A percentile compares a stretch with the other conserved stretches of the same genome.
Evolutionary conservation across 1,140 invertebrate species (phyloP).

Genomic region (Calliopsis andreniformis): DNA sequence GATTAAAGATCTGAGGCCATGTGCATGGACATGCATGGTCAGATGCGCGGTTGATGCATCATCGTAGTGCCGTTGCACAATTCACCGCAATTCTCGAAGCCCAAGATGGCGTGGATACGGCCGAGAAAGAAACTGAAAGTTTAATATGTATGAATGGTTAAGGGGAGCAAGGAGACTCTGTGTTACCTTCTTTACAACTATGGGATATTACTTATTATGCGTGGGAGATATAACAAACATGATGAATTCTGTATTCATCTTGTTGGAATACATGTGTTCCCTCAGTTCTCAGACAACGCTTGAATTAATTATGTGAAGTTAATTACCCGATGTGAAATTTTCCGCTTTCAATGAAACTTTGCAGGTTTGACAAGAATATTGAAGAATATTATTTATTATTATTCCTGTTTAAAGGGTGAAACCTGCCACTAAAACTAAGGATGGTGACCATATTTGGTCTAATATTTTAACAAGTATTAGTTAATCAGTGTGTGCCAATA

Average conservation of each 20-base stretch:
- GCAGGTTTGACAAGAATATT: too few relatives aligned
- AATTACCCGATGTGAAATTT: too few relatives aligned
- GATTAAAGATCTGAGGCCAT: conserved; percentile 48
- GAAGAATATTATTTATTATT: too few relatives aligned
- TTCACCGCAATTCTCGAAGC: conserved; percentile 44
- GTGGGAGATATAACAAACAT: not conserved
- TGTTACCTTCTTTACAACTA: conserved; percentile 18
- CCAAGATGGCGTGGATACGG: conserved; percentile 59
- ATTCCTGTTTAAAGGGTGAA: too few relatives aligned
- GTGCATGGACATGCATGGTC: conserved; percentile 51
- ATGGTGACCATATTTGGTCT: too few relatives aligned
- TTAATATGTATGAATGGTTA: conserved; percentile 71
- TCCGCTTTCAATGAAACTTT: too few relatives aligned
- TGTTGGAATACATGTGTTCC: too few relatives aligned
- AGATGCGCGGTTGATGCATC: conserved; percentile 59
- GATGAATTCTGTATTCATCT: not conserved
- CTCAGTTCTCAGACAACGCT: too few relatives aligned
- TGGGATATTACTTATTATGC: not conserved
- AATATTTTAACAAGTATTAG: too few relatives aligned
- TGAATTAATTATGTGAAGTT: too few relatives aligned
- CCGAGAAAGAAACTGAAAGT: conserved; percentile 65
- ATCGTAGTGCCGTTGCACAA: conserved; percentile 66
- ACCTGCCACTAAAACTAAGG: too few relatives aligned
- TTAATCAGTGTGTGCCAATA: too few relatives aligned
- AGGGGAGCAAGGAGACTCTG: conserved; percentile 57